phyloP scores from a whole-genome alignment of 2,113 vertebrate genomes.

The Nannospalax galili region DNA sequence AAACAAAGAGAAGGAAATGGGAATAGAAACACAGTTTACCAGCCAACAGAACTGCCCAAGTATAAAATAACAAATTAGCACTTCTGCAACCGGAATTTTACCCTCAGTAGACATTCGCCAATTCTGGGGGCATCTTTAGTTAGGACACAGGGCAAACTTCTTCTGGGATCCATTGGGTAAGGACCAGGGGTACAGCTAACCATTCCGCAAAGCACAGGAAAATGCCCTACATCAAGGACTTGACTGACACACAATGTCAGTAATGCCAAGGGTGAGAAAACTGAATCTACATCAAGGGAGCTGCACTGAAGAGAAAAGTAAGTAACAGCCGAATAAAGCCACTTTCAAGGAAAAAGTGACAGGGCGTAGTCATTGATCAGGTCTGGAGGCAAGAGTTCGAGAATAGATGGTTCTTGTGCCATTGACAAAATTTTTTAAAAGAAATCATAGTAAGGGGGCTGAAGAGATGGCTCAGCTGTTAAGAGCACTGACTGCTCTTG shows the following conservation, averaged over 20 bases:
- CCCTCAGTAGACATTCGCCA: neutral
- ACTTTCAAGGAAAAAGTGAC: neutral
- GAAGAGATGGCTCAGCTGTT: neutral
- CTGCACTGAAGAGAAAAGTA: neutral
- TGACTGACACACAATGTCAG: neutral
- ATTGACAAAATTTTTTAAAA: neutral
- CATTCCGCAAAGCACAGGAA: neutral
- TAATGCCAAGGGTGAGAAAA: neutral
- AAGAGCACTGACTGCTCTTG: no score
- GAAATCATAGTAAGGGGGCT: neutral
- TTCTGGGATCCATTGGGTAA: neutral
- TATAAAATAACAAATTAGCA: neutral
- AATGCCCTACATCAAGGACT: neutral
- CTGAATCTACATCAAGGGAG: slow-evolving; percentile 1
- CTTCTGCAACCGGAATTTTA: neutral
- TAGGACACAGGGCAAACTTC: neutral
- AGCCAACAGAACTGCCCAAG: neutral
- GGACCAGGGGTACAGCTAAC: neutral
- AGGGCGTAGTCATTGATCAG: neutral
- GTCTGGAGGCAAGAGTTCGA: neutral
- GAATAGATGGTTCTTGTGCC: neutral
- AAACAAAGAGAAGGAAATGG: neutral
- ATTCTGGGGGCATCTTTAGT: neutral
- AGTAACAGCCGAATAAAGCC: slow-evolving; percentile 1
- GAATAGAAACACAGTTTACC: neutral